Conservation (phyloP, 2,113 vertebrate genomes). For the Ascaphus truei region DNA sequence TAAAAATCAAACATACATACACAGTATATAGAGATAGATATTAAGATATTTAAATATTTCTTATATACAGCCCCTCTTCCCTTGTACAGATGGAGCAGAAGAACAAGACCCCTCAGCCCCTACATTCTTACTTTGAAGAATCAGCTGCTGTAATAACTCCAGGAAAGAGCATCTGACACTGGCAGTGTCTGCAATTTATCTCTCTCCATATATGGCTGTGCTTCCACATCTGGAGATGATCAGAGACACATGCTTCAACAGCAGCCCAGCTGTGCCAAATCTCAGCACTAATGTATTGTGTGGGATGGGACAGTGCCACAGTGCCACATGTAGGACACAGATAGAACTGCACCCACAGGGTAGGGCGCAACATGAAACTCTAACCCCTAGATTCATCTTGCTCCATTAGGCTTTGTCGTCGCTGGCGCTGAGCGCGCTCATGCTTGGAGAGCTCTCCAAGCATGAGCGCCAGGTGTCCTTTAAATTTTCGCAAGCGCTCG, state of each 20-base stretch:
- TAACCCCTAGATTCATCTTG: not conserved
- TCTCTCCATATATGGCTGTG: conserved; percentile 39
- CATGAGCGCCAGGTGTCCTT: no score
- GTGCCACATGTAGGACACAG: conserved; percentile 4
- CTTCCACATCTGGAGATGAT: conserved; percentile 40
- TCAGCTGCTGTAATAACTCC: conserved; percentile 31
- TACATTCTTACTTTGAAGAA: conserved; percentile 34
- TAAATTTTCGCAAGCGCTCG: no score
- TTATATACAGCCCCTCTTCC: not conserved
- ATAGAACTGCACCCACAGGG: not conserved
- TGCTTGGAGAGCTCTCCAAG: no score
- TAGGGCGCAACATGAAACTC: not conserved
- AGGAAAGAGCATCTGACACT: conserved; percentile 23
- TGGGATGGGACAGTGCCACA: not conserved
- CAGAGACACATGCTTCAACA: conserved; percentile 36
- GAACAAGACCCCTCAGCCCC: conserved; percentile 11
- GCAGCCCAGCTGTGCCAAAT: conserved; percentile 34
- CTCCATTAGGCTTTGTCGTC: no score
- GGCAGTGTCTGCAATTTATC: conserved; percentile 21
- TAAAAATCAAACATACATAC: no score
- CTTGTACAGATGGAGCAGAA: conserved; percentile 14
- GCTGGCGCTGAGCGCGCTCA: no score
- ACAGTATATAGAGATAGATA: no score
- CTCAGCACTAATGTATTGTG: not conserved
- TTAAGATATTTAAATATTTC: not conserved